Percentiles rank a stretch among this genome's conserved stretches.
These are phyloP conservation scores for Oikopleura dioica DNA, from an alignment of 23 tunicate genomes.

Conservation along the genomic window DNA sequence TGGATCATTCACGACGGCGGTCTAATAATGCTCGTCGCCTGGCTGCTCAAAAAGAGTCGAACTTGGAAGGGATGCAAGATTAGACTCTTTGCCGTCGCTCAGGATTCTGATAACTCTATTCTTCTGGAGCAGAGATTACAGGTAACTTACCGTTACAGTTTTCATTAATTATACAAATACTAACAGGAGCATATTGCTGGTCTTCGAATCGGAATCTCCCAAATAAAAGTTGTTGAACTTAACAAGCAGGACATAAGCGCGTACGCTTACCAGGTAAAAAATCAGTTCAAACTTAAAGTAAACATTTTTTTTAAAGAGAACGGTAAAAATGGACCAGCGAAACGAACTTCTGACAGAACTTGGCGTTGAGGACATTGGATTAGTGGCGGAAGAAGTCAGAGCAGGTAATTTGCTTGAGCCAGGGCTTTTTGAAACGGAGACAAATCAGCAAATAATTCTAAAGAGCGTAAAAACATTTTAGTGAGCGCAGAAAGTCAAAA, in stretches of 20 bases:
- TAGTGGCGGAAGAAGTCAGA: background rate
- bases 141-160: too few relatives aligned
- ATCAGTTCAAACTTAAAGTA: background rate
- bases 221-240: background rate
- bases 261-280: background rate
- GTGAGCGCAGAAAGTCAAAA: too few relatives aligned
- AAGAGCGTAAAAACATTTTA: too few relatives aligned
- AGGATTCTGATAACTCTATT: conserved; percentile 75
- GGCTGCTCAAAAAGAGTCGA: conserved; percentile 44
- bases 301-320: background rate
- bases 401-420: too few relatives aligned
- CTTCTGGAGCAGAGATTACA: conserved; percentile 83
- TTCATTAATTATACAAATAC: too few relatives aligned
- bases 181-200: background rate
- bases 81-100: conserved; percentile 82
- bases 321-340: background rate
- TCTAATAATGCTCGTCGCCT: conserved; percentile 63
- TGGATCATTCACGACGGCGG: conserved; percentile 98
- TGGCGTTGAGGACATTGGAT: background rate
- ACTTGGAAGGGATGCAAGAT: conserved; percentile 82
- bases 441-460: too few relatives aligned
- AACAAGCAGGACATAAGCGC: background rate
- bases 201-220: background rate
- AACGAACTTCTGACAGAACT: background rate
- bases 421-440: too few relatives aligned